A percentile compares a stretch with the other conserved stretches of the same genome.
phyloP scores from a whole-genome alignment of 2,797 vertebrate species.

The Nannoperca australis region DNA sequence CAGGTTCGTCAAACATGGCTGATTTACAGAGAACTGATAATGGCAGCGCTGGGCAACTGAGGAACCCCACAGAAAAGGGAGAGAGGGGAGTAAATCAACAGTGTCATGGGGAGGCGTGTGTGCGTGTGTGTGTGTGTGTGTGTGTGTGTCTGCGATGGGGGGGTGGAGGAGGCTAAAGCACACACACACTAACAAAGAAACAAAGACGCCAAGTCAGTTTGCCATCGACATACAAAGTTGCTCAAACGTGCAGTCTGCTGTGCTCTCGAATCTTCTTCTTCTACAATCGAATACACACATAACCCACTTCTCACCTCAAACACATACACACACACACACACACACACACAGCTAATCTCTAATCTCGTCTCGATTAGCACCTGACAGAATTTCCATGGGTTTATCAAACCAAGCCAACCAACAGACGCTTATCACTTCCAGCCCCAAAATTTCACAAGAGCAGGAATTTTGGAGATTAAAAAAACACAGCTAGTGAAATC shows the following conservation, averaged over 20 bases:
- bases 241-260: conserved; percentile 52
- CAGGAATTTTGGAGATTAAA: conserved; percentile 87
- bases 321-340: conserved; percentile 56
- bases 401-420: conserved; percentile 87
- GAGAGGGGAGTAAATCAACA: conserved; percentile 67
- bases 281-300: conserved; percentile 57
- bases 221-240: conserved; percentile 38
- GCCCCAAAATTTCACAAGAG: conserved; percentile 88
- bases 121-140: conserved; percentile 18
- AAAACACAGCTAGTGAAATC: conserved; percentile 80
- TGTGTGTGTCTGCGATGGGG: neutral
- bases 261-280: conserved; percentile 63
- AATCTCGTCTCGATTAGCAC: conserved; percentile 90
- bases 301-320: conserved; percentile 42
- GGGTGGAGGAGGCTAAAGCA: conserved; percentile 19
- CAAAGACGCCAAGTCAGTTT: conserved; percentile 43
- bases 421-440: conserved; percentile 85
- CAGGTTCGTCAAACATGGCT: conserved; percentile 89
- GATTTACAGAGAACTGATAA: conserved; percentile 89
- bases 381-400: conserved; percentile 90
- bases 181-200: conserved; percentile 36
- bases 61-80: conserved; percentile 67
- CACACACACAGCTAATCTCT: conserved; percentile 79
- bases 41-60: conserved; percentile 82
- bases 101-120: conserved; percentile 35